phyloP scores from a whole-genome alignment of 1,140 invertebrate genomes.

The Drosophila micromelanica region DNA sequence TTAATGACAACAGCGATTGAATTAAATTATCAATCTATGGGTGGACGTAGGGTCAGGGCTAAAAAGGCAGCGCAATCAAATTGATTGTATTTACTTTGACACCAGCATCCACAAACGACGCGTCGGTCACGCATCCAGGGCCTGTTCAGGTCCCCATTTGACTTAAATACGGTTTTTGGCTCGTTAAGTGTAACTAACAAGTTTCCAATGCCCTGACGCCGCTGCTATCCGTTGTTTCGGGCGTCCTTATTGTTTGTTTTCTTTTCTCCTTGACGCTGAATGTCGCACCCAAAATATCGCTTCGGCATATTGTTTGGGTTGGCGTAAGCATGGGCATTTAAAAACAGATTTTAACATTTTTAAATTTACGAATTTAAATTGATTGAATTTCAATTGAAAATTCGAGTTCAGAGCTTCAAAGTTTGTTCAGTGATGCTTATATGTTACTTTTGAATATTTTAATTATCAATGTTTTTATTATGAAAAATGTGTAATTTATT shows the following conservation, averaged over 20 bases:
- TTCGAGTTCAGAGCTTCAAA: not conserved
- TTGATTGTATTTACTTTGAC: constrained; percentile 82
- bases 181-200: constrained; percentile 81
- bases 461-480: too few species aligned
- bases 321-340: constrained; percentile 1
- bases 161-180: constrained; percentile 80
- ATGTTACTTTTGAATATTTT: too few species aligned
- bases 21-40: constrained; percentile 80
- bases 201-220: constrained; percentile 38
- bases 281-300: constrained; percentile 8
- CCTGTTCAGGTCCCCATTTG: constrained; percentile 49
- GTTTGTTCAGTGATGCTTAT: too few species aligned
- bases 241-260: constrained; percentile 65
- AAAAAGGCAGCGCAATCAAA: constrained; percentile 71
- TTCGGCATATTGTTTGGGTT: constrained; percentile 26
- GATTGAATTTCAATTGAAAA: not conserved
- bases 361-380: not conserved
- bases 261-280: not conserved
- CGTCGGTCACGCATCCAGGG: constrained; percentile 29
- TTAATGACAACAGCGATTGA: constrained; percentile 77
- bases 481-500: too few species aligned
- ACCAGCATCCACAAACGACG: constrained; percentile 54
- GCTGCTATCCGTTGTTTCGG: constrained; percentile 14
- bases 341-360: not conserved
- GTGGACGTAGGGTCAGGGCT: constrained; percentile 47